Evolutionary conservation across 2,888 invertebrate genomes (phyloP).

Genomic region (Eurytoma californica): DNA sequence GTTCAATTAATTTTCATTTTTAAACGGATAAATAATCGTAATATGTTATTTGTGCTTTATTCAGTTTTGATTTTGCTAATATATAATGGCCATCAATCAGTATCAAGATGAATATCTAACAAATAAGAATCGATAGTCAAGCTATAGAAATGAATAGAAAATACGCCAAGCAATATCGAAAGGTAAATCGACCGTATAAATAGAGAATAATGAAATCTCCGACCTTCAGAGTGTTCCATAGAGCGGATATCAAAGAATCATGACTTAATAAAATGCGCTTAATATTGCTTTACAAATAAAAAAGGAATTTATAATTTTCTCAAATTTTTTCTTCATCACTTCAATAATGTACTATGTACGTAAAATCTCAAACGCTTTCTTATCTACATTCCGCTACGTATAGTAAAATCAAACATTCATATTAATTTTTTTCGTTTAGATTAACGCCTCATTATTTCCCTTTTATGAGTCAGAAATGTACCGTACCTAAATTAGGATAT

Average conservation of each 20-base stretch:
- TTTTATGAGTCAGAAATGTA: no score
- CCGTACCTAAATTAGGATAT: no score
- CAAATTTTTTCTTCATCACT: no score
- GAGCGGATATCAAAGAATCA: neutral
- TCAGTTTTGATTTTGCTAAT: conserved; percentile 1
- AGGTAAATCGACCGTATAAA: neutral
- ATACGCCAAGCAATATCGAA: neutral
- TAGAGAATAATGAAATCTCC: conserved; percentile 16
- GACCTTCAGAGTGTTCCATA: neutral
- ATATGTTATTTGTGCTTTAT: neutral
- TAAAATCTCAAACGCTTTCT: no score
- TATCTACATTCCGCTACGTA: no score
- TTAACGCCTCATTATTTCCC: no score
- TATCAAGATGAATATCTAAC: neutral
- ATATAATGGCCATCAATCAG: neutral
- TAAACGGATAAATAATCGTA: neutral
- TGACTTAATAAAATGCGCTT: neutral
- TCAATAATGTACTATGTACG: no score
- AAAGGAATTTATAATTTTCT: no score
- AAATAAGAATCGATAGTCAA: conserved; percentile 5
- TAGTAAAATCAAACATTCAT: no score
- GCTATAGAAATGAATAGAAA: neutral
- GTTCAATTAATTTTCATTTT: neutral
- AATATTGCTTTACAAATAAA: no score
- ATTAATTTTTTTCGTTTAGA: no score